phyloP scores from a whole-genome alignment of 2,797 vertebrate genomes.

The Amblyraja radiata region DNA sequence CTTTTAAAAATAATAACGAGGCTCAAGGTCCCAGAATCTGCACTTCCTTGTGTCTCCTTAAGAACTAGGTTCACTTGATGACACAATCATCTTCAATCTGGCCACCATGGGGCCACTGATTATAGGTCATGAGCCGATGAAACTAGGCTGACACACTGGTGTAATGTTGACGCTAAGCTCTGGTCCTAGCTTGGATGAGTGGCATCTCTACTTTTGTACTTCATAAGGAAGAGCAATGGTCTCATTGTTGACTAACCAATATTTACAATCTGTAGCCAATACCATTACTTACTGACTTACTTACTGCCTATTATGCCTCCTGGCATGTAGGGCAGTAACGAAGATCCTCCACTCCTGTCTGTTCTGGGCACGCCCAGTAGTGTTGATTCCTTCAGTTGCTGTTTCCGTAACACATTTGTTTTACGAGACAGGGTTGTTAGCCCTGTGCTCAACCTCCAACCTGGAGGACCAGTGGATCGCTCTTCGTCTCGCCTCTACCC shows the following conservation, averaged over 20 bases:
- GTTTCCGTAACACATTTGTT: no score
- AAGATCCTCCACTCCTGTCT: no score
- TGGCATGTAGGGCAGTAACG: no score
- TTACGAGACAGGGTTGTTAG: no score
- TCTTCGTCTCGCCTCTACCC: no score
- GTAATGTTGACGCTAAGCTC: not conserved
- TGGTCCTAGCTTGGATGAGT: not conserved
- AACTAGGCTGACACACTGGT: not conserved
- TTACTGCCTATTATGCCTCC: no score
- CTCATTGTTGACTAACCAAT: not conserved
- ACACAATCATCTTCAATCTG: not conserved
- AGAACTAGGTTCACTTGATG: not conserved
- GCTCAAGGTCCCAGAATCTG: no score
- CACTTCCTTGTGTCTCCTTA: not conserved
- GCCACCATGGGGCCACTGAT: not conserved
- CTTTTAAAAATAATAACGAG: not conserved
- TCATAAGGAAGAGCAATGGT: not conserved
- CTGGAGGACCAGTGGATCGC: no score
- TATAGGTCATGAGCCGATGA: not conserved
- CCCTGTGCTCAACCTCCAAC: no score
- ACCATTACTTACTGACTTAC: no score
- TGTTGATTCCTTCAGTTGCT: no score
- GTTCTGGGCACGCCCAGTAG: no score
- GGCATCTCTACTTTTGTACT: not conserved
- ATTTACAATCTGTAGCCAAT: not conserved